Evolutionary conservation across 2,113 vertebrate species (phyloP).

Genomic region (Esox niger): DNA sequence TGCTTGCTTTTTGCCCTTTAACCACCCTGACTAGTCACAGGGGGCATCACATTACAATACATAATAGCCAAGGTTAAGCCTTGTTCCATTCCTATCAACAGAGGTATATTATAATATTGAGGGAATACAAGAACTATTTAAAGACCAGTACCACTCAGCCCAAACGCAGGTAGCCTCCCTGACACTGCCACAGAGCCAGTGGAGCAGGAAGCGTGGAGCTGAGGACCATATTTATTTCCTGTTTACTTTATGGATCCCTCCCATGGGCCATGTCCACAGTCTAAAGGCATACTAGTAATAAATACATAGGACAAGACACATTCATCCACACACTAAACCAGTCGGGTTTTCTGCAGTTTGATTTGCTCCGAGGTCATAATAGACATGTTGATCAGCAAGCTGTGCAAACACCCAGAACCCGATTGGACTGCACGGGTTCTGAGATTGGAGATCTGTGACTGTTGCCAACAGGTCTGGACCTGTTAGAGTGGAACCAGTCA

Average conservation of each 20-base stretch:
- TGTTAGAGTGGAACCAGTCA: constrained; percentile 67
- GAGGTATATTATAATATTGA: background rate
- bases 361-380: constrained; percentile 53
- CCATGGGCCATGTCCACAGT: background rate
- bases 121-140: background rate
- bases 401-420: constrained; percentile 61
- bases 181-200: too few relatives aligned
- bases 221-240: background rate
- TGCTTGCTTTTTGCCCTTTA: background rate
- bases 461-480: constrained; percentile 66
- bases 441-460: constrained; percentile 58
- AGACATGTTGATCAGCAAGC: constrained; percentile 58
- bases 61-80: too few relatives aligned
- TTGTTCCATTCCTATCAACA: too few relatives aligned
- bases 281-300: background rate
- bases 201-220: too few relatives aligned
- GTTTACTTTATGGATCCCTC: background rate
- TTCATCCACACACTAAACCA: background rate
- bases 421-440: constrained; percentile 39
- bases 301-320: background rate
- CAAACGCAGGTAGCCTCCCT: too few relatives aligned
- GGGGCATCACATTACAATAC: background rate
- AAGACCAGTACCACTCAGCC: background rate
- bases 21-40: background rate
- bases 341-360: background rate